phyloP scores from a whole-genome alignment of 2,113 vertebrate species.

The Ovibos moschatus region DNA sequence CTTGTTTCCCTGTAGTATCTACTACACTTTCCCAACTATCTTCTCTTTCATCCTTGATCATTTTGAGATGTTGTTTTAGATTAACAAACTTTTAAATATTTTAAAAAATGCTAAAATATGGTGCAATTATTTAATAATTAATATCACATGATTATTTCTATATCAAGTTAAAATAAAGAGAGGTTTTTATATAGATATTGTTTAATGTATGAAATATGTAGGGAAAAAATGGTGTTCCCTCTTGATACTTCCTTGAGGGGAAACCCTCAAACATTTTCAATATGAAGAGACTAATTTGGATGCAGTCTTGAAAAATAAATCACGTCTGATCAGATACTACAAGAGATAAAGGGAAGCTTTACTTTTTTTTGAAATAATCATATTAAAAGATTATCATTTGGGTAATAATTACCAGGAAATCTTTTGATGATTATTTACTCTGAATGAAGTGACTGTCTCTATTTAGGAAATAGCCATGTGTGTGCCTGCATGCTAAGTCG shows the following conservation, averaged over 20 bases:
- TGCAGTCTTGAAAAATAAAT: not conserved
- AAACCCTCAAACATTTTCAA: not conserved
- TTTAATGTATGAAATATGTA: not conserved
- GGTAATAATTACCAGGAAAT: not conserved
- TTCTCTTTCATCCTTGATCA: not conserved
- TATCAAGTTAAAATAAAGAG: not conserved
- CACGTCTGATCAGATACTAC: not conserved
- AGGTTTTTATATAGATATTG: not conserved
- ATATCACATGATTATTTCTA: not conserved
- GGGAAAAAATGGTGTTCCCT: not conserved
- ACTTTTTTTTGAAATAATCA: not conserved
- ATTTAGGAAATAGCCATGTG: not conserved
- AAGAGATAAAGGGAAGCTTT: not conserved
- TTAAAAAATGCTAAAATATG: not conserved
- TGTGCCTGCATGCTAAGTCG: not conserved
- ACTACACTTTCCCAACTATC: not conserved
- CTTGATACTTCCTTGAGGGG: not conserved
- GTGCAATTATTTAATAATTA: not conserved
- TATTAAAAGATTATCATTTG: not conserved
- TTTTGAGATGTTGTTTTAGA: not conserved
- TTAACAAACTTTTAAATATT: not conserved
- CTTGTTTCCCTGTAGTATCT: not conserved
- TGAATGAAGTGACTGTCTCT: not conserved
- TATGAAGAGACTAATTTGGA: not conserved
- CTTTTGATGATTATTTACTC: not conserved